Base-by-base conservation (phyloP, 2,797 vertebrate genomes). In the Peromyscus nudipes region DNA sequence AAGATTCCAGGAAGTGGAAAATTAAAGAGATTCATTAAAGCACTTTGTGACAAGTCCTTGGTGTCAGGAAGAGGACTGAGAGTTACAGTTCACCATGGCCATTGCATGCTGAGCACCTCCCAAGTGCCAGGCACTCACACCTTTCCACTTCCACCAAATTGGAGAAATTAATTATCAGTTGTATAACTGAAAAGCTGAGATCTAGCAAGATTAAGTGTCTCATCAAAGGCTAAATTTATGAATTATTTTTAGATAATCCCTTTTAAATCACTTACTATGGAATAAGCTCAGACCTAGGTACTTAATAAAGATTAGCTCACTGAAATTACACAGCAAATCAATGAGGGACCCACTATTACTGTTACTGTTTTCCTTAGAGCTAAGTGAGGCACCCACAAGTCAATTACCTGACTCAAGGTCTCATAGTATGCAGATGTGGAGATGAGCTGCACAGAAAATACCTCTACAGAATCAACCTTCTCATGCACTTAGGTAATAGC, bases 201-300 rank as follows among this genome's bases (percentile, higher is more conserved):
- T 69, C 6, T 34, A 57, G 46, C 60, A 67, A 94, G 67, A 60
- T 19, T 88, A 93, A 90, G 29, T 69, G 21, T 65, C 94, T 76
- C 46, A 52, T 34, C 46, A 95, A 94, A 75, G 77, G 11, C 73
- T 85, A 69, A 19, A 60, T 75, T 92, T 96, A 90, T 6, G 34
- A 93, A 52, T 64, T 57, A 84, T 84, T 91, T 97, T 91, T 55
- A 34, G 27, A 69, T 76, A 93, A 77, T 94, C 77, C 43, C 60
- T 90, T 92, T 94, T 62, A 77, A 93, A 85, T 49, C 7, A 82
- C 16, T 87, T 85, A 67, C 29, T 94, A 3, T 52, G 16, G 52
- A 84, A 67, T 21, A 65, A 49, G 11, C 37, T 62, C 23, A 90
- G 75, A 52, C 31, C 23, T 55, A 79, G 93, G 40, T 67, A 46